Evolutionary conservation across 2,113 vertebrate species (phyloP).

Genomic region (Alaudala cheleensis): DNA sequence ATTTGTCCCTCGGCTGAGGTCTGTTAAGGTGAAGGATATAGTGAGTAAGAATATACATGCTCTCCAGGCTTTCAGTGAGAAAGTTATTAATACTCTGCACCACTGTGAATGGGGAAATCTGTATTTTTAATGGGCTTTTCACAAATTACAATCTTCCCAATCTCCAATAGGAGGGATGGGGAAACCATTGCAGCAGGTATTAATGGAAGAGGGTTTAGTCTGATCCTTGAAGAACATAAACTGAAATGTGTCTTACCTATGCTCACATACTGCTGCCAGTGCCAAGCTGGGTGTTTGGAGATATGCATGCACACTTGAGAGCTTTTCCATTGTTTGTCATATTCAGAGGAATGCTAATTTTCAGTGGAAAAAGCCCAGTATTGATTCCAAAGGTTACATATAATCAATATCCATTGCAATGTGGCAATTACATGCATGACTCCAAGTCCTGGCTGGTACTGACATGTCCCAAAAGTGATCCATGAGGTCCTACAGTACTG

Average conservation of each 20-base stretch:
- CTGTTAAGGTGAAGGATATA: neutral
- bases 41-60: neutral
- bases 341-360: neutral
- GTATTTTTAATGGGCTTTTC: neutral
- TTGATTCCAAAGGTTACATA: neutral
- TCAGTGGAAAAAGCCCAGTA: neutral
- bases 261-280: neutral
- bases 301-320: neutral
- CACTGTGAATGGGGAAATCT: neutral
- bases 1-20: neutral
- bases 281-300: neutral
- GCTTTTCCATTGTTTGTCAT: neutral
- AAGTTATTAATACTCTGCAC: neutral
- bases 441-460: neutral
- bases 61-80: neutral
- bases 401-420: neutral
- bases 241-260: neutral
- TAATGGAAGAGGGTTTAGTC: neutral
- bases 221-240: neutral
- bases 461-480: neutral
- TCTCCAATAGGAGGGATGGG: neutral
- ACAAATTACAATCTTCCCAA: neutral
- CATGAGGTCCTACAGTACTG: neutral
- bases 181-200: neutral
- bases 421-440: neutral